Evolutionary conservation across 1,140 invertebrate genomes (phyloP), one percentile per base, ranked within the genome.

Genomic region (Drosophila teissieri): DNA sequence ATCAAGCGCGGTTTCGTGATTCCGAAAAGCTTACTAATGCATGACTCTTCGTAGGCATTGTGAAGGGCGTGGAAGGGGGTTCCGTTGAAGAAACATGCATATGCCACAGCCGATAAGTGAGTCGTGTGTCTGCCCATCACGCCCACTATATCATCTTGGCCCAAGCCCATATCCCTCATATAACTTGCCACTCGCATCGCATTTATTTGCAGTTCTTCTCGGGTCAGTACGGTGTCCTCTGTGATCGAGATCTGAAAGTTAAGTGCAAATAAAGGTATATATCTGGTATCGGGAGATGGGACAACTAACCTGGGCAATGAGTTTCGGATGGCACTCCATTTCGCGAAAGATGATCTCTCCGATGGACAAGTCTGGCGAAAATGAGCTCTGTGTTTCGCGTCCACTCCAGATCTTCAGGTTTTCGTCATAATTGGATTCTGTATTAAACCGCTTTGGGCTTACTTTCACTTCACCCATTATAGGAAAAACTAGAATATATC

Each of bases 1-100:
- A 89, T 61, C 2, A 89, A 0, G 34, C 58, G 62, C 1, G 84
- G 84, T 15, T 58, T 76, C 6, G 78, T 81, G 1, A 73, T 48
- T 4, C 27, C 42, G 14, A 39, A 75, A 14, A 75, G 52, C 4
- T 62, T 42, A 1, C 36, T 34, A 11, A 69, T 63, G 12, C 49
- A 64, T 10, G 46, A 24, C 48, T 53, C 37, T 19, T 74, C 72
- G 37, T 45, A 78, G 40, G 46, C 46, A 8, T 68, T 42, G 51
- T 74, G 65, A 5, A 78, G 44, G 2, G 70, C 48, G 15, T 73
- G 70, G 3, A 64, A 57, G 1, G 49, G 36, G 4, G 61, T 69
- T 14, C 76, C 72, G 15, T 68, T 74, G n/a, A 74, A 74, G 42
- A 52, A 74, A 24, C 70, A 78, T 4, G 46, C 76, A 46, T 69